Conservation (phyloP, 2,797 vertebrate species). For the Zalophus californianus region DNA sequence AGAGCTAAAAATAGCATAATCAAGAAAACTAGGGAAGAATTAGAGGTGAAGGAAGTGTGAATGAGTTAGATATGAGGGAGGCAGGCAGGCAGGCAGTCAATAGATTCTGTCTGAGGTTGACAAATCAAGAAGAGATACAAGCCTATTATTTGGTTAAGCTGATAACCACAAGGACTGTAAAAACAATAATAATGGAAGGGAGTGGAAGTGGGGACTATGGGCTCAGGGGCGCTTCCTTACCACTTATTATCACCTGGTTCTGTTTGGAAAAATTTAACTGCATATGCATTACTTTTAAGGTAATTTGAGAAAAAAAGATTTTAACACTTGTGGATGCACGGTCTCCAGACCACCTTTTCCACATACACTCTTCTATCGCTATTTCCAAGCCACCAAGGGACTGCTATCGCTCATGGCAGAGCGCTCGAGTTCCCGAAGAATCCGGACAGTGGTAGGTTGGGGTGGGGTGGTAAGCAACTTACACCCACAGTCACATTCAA, state of each 20-base stretch:
- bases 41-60: constrained; percentile 59
- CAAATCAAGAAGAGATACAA: background rate
- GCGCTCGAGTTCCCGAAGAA: background rate
- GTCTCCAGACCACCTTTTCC: background rate
- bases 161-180: background rate
- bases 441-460: background rate
- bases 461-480: background rate
- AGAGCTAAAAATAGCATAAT: constrained; percentile 61
- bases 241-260: background rate
- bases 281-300: constrained; percentile 10
- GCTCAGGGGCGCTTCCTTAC: background rate
- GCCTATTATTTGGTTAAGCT: background rate
- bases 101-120: constrained; percentile 15
- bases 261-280: constrained; percentile 31
- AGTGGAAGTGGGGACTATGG: background rate
- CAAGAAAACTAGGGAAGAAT: constrained; percentile 24
- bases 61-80: constrained; percentile 21
- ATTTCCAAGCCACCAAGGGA: background rate
- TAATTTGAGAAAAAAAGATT: background rate
- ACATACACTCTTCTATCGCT: accelerated
- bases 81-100: background rate
- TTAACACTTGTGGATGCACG: background rate
- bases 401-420: background rate
- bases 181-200: background rate
- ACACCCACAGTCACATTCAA: background rate